Evolutionary conservation across 2,797 vertebrate genomes (phyloP).

Genomic region (Selene dorsalis): DNA sequence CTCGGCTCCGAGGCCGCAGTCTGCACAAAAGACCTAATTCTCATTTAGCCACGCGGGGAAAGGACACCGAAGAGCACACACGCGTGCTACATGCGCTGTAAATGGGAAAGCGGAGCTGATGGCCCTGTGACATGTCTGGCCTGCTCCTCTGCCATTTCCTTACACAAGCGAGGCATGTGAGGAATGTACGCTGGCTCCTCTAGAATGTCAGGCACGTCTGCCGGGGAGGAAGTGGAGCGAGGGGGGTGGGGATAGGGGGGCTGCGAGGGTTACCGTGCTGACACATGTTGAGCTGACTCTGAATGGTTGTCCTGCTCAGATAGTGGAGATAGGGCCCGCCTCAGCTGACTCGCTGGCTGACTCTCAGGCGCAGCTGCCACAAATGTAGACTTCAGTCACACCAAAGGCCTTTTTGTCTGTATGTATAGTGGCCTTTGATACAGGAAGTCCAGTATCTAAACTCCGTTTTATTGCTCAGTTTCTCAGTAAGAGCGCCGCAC

Average conservation of each 20-base stretch:
- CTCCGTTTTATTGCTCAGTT: constrained; percentile 34
- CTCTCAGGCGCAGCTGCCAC: constrained; percentile 70
- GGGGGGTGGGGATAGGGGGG: neutral
- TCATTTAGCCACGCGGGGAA: constrained; percentile 31
- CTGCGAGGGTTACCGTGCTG: constrained; percentile 23
- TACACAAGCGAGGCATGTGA: constrained; percentile 68
- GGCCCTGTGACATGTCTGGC: constrained; percentile 57
- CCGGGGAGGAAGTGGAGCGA: constrained; percentile 59
- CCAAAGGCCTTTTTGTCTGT: constrained; percentile 67
- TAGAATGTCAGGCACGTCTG: constrained; percentile 80
- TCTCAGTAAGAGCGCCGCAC: constrained; percentile 33
- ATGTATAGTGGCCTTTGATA: constrained; percentile 58
- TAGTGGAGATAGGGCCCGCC: constrained; percentile 54
- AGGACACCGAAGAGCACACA: constrained; percentile 45
- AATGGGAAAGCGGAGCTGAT: constrained; percentile 38
- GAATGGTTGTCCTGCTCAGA: constrained; percentile 61
- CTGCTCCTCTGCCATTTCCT: constrained; percentile 40
- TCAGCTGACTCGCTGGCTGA: constrained; percentile 74
- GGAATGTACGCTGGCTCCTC: constrained; percentile 81
- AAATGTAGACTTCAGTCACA: constrained; percentile 73
- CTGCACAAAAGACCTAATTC: constrained; percentile 53
- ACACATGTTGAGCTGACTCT: constrained; percentile 71
- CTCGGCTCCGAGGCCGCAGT: constrained; percentile 39
- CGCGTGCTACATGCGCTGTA: constrained; percentile 41
- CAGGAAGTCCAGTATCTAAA: constrained; percentile 66